These are phyloP conservation scores for Molothrus ater DNA, from an alignment of 2,797 vertebrate genomes.

Conservation along the genomic window DNA sequence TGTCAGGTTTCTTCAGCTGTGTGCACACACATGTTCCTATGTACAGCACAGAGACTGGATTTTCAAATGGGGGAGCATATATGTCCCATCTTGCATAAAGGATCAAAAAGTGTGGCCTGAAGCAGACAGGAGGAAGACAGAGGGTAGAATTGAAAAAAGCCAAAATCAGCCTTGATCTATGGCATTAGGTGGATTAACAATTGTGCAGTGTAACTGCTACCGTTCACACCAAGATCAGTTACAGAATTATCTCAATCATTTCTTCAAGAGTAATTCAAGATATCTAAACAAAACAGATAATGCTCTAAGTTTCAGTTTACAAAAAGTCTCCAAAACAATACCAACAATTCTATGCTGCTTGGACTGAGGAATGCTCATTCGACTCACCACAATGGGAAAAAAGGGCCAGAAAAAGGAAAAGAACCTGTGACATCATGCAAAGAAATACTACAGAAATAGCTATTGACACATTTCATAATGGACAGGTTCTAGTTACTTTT, in stretches of 20 bases:
- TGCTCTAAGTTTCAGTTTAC: not conserved
- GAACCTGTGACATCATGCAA: not conserved
- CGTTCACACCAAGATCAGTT: not conserved
- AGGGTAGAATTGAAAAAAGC: not conserved
- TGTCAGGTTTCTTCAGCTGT: not conserved
- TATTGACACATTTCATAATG: not conserved
- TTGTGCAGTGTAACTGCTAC: not conserved
- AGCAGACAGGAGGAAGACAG: not conserved
- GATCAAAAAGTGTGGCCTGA: not conserved
- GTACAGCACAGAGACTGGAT: not conserved
- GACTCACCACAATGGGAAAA: not conserved
- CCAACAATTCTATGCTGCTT: not conserved
- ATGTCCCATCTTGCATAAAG: not conserved
- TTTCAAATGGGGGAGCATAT: not conserved
- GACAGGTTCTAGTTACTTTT: not conserved
- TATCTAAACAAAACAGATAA: not conserved
- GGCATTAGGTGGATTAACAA: not conserved
- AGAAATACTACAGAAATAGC: not conserved
- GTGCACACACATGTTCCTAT: not conserved
- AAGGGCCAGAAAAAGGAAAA: not conserved
- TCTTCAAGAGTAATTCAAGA: not conserved
- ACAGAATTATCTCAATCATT: not conserved
- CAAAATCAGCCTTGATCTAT: not conserved
- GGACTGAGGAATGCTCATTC: accelerated
- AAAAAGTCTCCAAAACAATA: not conserved